These are phyloP conservation scores for Callithrix jacchus DNA, from an alignment of 2,113 vertebrate genomes.

Conservation along the genomic window DNA sequence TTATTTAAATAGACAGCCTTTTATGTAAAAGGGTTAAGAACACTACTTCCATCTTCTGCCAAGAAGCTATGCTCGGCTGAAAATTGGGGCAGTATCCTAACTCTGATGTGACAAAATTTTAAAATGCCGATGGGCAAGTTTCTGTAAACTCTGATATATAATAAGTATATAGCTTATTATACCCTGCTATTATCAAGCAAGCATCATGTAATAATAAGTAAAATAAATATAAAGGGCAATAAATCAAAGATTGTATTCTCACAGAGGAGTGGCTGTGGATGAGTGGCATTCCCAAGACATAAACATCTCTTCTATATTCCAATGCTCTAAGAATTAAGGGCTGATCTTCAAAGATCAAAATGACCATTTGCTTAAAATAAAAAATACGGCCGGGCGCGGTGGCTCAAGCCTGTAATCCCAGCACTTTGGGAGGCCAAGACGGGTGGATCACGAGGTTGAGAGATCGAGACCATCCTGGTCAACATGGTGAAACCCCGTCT, in stretches of 20 bases:
- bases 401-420: too few species aligned
- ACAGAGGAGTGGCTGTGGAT: neutral
- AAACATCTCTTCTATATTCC: neutral
- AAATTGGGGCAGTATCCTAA: neutral
- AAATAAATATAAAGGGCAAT: neutral
- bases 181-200: neutral
- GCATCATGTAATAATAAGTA: neutral
- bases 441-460: too few species aligned
- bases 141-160: neutral
- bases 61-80: neutral
- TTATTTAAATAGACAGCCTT: neutral
- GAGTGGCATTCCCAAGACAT: neutral
- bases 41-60: neutral
- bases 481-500: too few species aligned
- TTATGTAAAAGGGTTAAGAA: neutral
- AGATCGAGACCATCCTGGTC: too few species aligned
- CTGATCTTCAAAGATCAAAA: neutral
- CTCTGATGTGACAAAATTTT: neutral
- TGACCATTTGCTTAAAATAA: neutral
- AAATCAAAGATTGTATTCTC: neutral
- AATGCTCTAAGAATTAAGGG: neutral
- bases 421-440: too few species aligned
- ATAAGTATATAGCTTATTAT: neutral
- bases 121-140: neutral
- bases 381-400: too few species aligned